Evolutionary conservation across 2,113 vertebrate species (phyloP), one percentile per base, ranked within the genome.

Genomic region (Ardeotis arabs): DNA sequence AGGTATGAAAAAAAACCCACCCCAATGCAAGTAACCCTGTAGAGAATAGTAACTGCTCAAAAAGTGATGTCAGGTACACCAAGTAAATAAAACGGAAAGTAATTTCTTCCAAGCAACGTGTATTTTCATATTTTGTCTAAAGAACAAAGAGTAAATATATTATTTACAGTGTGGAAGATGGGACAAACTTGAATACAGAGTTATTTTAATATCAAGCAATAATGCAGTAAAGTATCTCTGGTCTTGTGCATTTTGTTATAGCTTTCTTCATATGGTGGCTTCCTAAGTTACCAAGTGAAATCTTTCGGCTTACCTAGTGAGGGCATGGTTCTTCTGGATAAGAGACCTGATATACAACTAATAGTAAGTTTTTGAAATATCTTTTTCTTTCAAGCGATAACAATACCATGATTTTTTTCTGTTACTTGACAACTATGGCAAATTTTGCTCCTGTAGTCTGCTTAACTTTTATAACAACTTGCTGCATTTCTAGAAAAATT

Each of bases 191-290:
- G 39, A 58, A 75, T 62, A 23, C 41, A 77, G 74, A 59, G 12
- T 82, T 39, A 20, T 16, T 7, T 67, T 78, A 45, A 39, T 94
- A 70, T 52, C 14, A 68, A 84, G 17, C 45, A 86, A 28, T 21
- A 50, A 9, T 37, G 5, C 6, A 44, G 13, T 92, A 37, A 82
- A n/a, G 8, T 74, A 44, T 55, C 44, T 87, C 56, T 90, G 37
- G 49, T 50, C 35, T 81, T 88, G 7, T 92, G 58, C 3, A 4
- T 96, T 88, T 86, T 52, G 9, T 96, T 97, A 63, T 79, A 99
- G 99, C 98, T 99, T 94, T 99, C 99, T n/a, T 99, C 99, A 1
- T 99, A 99, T 7, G 99, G 99, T 14, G 99, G 99, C 66, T 99
- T 97, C 96, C 97, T 99, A 50, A 99, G 98, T 45, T 99, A 99